Base-by-base conservation (phyloP, 2,113 vertebrate species). In the cat (Felis catus) region DNA sequence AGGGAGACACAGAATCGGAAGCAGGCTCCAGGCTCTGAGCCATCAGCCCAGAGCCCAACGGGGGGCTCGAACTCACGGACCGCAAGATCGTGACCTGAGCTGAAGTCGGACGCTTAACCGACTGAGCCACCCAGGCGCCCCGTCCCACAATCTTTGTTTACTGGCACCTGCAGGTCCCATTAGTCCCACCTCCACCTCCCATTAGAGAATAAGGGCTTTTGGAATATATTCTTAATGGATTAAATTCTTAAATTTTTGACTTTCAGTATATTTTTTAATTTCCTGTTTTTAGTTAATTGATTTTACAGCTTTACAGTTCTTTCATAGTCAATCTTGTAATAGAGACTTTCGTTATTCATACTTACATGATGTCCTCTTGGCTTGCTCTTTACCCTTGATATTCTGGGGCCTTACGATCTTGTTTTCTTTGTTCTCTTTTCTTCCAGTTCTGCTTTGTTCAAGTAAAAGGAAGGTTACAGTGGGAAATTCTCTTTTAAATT, bases 241-340 rank as follows among this genome's bases (percentile, higher is more conserved):
- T 96, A 71, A 92, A 45, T 79, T 87, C 19, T 93, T 78, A 86
- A 76, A 31, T 95, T 91, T 89, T 94, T 95, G 18, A 45, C 7
- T 95, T 96, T 91, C 39, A 84, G 39, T 27, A 78, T 82, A 80
- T 90, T 90, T 63, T 93, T 68, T 58, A 94, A 45, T 68, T 92
- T 95, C 33, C 7, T 86, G n/a, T 66, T 74, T 92, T 94, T 94
- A 94, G n/a, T 79, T 88, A 74, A 79, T 66, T 68, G 41, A 85
- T 48, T 88, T 51, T 70, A 61, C 33, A 89, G 70, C 23, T 87
- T 93, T 48, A 27, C 5, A 65, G 55, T 79, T 92, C 31, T 66
- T 92, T 93, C 70, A 61, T 29, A 81, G 73, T 91, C 58, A 85
- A 74, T 70, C 27, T 51, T 53, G 2, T 33, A 53, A 36, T 78